These are phyloP conservation scores for Cryptomyrus ogoouensis DNA, from an alignment of 2,113 vertebrate genomes.

Conservation along the genomic window DNA sequence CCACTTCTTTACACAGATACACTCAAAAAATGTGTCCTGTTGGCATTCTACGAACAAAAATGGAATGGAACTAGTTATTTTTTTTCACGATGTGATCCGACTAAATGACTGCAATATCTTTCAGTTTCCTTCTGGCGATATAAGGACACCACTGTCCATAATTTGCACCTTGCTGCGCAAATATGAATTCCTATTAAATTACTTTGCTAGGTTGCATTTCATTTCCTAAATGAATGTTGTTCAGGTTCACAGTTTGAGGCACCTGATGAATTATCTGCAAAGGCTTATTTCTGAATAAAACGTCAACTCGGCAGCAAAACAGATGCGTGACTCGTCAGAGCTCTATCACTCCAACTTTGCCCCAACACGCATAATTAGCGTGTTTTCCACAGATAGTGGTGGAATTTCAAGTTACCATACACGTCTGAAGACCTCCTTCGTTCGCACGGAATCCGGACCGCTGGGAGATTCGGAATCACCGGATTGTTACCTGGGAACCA, in stretches of 20 bases:
- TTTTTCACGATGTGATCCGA: neutral
- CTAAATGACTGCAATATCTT: neutral
- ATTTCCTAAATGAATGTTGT: neutral
- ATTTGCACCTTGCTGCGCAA: neutral
- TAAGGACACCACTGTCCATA: neutral
- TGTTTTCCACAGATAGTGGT: neutral
- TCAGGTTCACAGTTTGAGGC: neutral
- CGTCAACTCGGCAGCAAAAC: neutral
- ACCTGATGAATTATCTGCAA: neutral
- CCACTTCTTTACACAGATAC: no score
- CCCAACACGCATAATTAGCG: neutral
- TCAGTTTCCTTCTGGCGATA: neutral
- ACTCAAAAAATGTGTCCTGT: neutral
- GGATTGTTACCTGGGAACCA: no score
- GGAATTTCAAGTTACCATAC: neutral
- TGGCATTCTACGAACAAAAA: neutral
- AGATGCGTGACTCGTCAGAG: neutral
- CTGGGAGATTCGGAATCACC: neutral
- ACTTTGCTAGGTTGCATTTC: neutral
- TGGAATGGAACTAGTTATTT: neutral
- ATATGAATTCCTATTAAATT: neutral
- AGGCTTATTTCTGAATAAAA: neutral
- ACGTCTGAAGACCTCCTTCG: neutral
- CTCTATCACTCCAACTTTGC: neutral
- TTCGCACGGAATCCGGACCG: neutral